These are phyloP conservation scores for Aricia artaxerxes DNA, from an alignment of 2,888 invertebrate species.

Conservation along the genomic window DNA sequence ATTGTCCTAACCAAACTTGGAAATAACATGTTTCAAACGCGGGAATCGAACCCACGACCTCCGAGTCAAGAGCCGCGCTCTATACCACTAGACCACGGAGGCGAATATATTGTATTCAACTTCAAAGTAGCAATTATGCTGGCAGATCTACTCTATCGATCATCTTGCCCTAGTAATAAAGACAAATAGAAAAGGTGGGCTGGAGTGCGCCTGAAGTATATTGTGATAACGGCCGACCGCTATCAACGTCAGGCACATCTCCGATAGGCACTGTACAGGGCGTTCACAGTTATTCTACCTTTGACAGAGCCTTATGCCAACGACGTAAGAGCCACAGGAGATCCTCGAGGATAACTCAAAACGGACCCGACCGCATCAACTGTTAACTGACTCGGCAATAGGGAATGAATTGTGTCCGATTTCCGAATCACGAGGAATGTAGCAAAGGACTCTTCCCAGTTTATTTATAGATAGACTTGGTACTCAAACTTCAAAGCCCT, in stretches of 20 bases:
- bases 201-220: constrained; percentile 20
- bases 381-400: background rate
- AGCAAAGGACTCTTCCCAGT: background rate
- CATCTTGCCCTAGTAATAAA: constrained; percentile 17
- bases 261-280: constrained; percentile 29
- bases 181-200: constrained; percentile 5
- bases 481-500: background rate
- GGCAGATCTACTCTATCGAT: background rate
- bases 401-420: background rate
- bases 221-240: constrained; percentile 52
- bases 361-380: background rate
- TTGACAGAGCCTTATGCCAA: background rate
- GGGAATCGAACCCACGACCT: no score
- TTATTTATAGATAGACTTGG: background rate
- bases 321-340: background rate
- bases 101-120: background rate
- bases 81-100: no score
- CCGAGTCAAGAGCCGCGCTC: no score
- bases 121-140: background rate
- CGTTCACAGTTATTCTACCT: background rate
- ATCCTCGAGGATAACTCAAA: background rate
- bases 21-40: no score
- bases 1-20: no score
- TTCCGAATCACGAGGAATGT: background rate
- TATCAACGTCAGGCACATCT: constrained; percentile 55